phyloP scores from a whole-genome alignment of 2,797 vertebrate genomes.

The Chrysocyon brachyurus region DNA sequence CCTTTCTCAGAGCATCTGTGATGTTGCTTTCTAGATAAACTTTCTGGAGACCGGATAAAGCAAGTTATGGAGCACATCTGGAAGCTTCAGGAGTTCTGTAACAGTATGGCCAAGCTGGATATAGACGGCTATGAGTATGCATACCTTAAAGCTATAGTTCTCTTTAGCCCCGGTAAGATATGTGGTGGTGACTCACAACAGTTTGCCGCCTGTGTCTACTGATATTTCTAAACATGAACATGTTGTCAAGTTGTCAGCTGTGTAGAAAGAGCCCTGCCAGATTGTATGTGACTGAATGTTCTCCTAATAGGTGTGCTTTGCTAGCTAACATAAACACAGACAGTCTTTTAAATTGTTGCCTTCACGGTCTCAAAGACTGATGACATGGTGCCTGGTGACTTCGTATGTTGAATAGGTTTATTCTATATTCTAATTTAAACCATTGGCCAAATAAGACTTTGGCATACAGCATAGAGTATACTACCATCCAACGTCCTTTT shows the following conservation, averaged over 20 bases:
- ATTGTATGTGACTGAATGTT: not conserved
- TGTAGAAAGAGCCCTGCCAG: not conserved
- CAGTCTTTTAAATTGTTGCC: not conserved
- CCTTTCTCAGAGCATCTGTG: slow-evolving; percentile 75
- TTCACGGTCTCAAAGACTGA: not conserved
- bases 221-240: not conserved
- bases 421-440: not conserved
- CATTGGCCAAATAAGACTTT: not conserved
- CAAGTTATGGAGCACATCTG: slow-evolving; percentile 99
- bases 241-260: not conserved
- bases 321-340: not conserved
- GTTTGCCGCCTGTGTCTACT: slow-evolving; percentile 17
- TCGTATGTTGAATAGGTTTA: not conserved
- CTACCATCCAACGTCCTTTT: not conserved
- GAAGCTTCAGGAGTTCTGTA: slow-evolving; percentile 99
- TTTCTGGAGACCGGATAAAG: slow-evolving; percentile 97
- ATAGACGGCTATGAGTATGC: slow-evolving; percentile 98
- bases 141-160: slow-evolving; percentile 98
- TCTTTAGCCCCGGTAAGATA: slow-evolving; percentile 98
- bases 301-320: not conserved
- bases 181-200: slow-evolving; percentile 64
- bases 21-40: slow-evolving; percentile 93
- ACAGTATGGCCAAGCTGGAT: slow-evolving; percentile 98
- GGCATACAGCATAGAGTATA: not conserved
- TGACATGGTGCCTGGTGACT: not conserved